A percentile compares a stretch with the other conserved stretches of the same genome.
Evolutionary conservation across 2,113 vertebrate genomes (phyloP).

Genomic region (Rhipidura dahli): DNA sequence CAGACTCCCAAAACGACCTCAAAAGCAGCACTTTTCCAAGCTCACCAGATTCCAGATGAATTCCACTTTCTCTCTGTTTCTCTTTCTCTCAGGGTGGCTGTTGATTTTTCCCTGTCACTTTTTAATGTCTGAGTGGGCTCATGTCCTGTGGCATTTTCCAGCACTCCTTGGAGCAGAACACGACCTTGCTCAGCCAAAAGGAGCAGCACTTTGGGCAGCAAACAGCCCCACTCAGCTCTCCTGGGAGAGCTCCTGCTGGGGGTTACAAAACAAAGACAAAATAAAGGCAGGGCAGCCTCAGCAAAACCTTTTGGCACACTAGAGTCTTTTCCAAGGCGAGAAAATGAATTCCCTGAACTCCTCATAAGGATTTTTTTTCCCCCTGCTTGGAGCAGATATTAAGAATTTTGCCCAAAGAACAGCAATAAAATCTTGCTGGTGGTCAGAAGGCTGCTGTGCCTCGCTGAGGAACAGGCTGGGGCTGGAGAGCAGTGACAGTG

Average conservation of each 20-base stretch:
- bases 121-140: not conserved
- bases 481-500: not conserved
- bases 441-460: not conserved
- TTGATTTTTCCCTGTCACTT: not conserved
- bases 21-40: not conserved
- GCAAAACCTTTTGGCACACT: not conserved
- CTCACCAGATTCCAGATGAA: not conserved
- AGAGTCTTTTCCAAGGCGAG: not conserved
- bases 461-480: not conserved
- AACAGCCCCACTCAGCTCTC: not conserved
- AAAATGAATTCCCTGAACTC: not conserved
- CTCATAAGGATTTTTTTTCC: not conserved
- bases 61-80: not conserved
- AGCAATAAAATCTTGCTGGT: not conserved
- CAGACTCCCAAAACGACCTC: not conserved
- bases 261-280: not conserved
- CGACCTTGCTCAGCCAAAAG: not conserved
- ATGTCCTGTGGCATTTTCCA: not conserved
- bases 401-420: not conserved
- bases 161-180: not conserved
- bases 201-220: not conserved
- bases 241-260: not conserved
- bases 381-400: not conserved
- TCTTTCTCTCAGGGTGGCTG: not conserved
- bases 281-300: not conserved